Evolutionary conservation across 1,140 invertebrate genomes (phyloP).

Genomic region (Tetraneura akinire): DNA sequence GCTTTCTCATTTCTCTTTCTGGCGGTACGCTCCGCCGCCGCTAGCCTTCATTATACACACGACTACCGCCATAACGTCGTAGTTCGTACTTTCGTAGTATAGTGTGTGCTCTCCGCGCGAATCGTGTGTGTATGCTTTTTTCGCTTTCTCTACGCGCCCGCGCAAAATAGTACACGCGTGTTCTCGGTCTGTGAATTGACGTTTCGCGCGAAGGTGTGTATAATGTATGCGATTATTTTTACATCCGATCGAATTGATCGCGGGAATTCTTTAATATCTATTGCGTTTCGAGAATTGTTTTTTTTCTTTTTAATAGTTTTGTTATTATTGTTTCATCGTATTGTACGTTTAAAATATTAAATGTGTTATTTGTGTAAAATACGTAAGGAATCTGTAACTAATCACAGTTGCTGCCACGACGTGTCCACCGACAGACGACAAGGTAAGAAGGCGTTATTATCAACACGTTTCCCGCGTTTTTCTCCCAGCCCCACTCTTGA

Average conservation of each 20-base stretch:
- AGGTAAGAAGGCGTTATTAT: slow-evolving; percentile 22
- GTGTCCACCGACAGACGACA: neutral
- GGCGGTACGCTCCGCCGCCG: slow-evolving; percentile 43
- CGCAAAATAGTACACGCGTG: neutral
- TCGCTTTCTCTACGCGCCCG: slow-evolving; percentile 8
- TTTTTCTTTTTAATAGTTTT: neutral
- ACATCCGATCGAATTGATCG: too few relatives aligned
- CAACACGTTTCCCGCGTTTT: slow-evolving; percentile 46
- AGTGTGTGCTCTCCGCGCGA: neutral
- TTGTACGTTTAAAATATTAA: too few relatives aligned
- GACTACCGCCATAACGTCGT: slow-evolving; percentile 20
- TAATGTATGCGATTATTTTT: neutral
- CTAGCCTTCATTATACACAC: slow-evolving; percentile 18
- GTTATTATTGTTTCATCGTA: neutral
- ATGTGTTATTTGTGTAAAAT: neutral
- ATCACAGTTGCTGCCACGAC: neutral
- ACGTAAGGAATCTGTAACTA: neutral
- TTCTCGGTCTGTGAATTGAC: neutral
- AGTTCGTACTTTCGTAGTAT: slow-evolving; percentile 9
- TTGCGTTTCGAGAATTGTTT: neutral
- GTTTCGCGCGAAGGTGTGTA: neutral
- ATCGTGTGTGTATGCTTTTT: neutral
- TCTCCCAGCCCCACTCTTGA: slow-evolving; percentile 9
- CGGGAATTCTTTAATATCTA: neutral
- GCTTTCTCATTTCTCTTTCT: slow-evolving; percentile 52